Base-by-base conservation (phyloP, 2,797 vertebrate genomes). In the Champsocephalus esox region DNA sequence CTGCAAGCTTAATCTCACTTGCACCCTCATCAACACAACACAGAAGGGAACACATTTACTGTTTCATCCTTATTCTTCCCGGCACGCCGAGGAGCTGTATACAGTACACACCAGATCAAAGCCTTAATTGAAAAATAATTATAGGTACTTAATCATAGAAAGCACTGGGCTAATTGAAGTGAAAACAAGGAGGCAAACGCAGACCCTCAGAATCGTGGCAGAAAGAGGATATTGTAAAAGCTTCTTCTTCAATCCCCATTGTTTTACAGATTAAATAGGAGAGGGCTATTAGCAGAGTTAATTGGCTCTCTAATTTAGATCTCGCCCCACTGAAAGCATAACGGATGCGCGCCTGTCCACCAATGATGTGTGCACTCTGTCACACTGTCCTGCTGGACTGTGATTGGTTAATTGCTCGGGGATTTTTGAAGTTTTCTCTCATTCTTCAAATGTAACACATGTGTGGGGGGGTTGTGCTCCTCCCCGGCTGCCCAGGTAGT, bases 71-170 rank as follows among this genome's bases (percentile, higher is more conserved):
- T 88, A 94, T 94, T 94, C 93, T 93, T 93, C 80, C 84, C 52
- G 80, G 73, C 86, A 69, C 83, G 87, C 92, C 73, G 77, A 92
- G 86, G 89, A 92, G 93, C 94, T 93, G 94, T 94, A 90, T 92
- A 97, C 96, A 95, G 95, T 93, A 95, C 92, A 93, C 94, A 93
- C 85, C 96, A 97, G 96, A 98, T 99, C 97, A 96, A 97, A 98
- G 97, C 96, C 97, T 98, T 99, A 99, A 99, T 99, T 99, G 98
- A 99, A 99, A 99, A 99, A 99, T 99, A 99, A 99, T 99, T 98
- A 99, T 97, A 97, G 97, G 96, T 97, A 97, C 97, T 99, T 99
- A 98, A 99, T 99, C 98, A 99, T 96, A 96, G 97, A 96, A 96
- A 99, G 97, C 97, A 94, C 96, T 94, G 93, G 96, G 96, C 96